Base-by-base conservation (phyloP, 92 coral and sea anemone genomes). In the Siderastrea siderea region DNA sequence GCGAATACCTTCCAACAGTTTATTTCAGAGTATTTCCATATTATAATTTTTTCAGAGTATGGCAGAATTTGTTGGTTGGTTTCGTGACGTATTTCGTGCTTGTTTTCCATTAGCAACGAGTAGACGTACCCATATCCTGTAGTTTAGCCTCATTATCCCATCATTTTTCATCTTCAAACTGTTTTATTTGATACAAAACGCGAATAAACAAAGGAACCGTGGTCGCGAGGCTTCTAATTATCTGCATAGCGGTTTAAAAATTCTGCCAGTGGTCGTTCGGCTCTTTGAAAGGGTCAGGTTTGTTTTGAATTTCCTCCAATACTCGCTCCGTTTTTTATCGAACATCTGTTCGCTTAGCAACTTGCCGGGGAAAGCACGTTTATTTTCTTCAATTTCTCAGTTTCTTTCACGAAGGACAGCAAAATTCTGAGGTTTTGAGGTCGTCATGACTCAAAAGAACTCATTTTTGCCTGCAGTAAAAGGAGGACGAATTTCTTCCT, bases 281-380 rank as follows among this genome's bases (percentile, higher is more conserved):
- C 64, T 55, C 15, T 19, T 2, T 17, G 46, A 50, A 49, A n/a
- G 54, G 45, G 65, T 5, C 49, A 43, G 50, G 73, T 7, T 69
- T 81, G 86, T 69, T 81, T 81, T 59, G 54, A 68, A 14, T 81
- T 81, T 69, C 55, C 46, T 81, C 77, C 86, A 68, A 69, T 81
- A 16, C 12, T 13, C 54, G 13, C 17, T 44, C 2, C 15, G 55
- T 19, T 53, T 45, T 7, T 77, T 49, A 59, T 19, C 16, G 43
- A 70, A 57, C 68, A 60, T 72, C 71, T 49, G 71, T 48, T 61
- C 6, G 12, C 80, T 61, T 84, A 73, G 87, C 73, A 84, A 74
- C 87, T 59, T 38, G 74, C 63, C 62, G 19, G 12, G 60, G 51
- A 60, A 73, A 83, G 49, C 55, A 19, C 67, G 75, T 55, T 54